Evolutionary conservation across 2,797 vertebrate species (phyloP).

Genomic region (Coracias cyanogaster): DNA sequence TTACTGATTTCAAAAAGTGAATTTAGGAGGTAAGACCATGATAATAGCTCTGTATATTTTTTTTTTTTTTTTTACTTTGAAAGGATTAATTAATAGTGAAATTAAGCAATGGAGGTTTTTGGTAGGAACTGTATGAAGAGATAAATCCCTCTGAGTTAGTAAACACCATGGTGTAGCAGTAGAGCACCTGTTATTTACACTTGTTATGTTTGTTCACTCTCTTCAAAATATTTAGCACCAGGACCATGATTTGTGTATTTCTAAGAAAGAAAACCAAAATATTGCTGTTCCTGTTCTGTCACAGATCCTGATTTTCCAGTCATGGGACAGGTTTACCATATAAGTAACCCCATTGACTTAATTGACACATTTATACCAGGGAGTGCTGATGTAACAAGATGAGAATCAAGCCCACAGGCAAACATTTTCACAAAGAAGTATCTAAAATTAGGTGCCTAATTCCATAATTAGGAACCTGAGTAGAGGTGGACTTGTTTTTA

Average conservation of each 20-base stretch:
- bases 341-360: neutral
- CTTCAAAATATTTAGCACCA: neutral
- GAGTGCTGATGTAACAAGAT: neutral
- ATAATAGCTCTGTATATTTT: too few relatives aligned
- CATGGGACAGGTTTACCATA: neutral
- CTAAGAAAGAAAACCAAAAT: neutral
- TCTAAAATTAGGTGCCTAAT: neutral
- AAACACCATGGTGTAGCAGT: neutral
- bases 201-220: neutral
- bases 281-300: neutral
- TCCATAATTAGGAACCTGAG: neutral
- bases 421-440: neutral
- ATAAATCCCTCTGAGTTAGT: neutral
- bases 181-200: neutral
- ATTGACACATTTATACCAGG: neutral
- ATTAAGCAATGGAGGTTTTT: neutral
- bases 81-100: neutral
- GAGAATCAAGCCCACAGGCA: neutral
- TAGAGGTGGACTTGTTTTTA: neutral
- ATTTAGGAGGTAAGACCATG: neutral
- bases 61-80: neutral
- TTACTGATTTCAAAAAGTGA: neutral
- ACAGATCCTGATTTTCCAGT: neutral
- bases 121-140: neutral
- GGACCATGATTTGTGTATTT: neutral